Percentiles rank a stretch among this genome's conserved stretches.
Conservation (phyloP, 2,797 vertebrate genomes). For the Stomatorhinus walkeri region DNA sequence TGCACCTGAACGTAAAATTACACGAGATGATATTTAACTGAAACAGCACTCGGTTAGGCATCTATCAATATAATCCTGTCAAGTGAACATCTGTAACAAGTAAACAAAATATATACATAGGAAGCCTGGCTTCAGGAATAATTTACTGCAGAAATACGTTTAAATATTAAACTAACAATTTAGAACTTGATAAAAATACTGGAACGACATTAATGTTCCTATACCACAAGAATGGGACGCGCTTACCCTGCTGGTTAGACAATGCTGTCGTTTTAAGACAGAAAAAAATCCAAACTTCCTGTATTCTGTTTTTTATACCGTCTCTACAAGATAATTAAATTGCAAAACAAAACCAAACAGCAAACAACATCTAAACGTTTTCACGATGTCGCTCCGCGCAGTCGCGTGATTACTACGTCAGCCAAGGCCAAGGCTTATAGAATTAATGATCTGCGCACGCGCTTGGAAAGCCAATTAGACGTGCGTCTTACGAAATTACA, state of each 20-base stretch:
- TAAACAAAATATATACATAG: not conserved
- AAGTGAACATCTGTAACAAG: not conserved
- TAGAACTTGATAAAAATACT: not conserved
- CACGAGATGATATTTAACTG: not conserved
- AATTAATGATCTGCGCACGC: not conserved
- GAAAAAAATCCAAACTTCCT: not conserved
- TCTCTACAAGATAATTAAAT: not conserved
- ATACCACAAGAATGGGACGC: not conserved
- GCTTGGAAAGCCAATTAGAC: not conserved
- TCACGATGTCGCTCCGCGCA: not conserved
- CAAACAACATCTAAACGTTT: not conserved
- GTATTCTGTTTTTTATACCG: not conserved
- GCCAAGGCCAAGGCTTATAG: not conserved
- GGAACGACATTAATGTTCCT: not conserved
- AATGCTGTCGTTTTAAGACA: not conserved
- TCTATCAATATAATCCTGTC: not conserved
- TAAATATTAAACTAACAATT: not conserved
- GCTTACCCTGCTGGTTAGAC: slow-evolving; percentile 38
- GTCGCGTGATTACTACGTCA: slow-evolving; percentile 51
- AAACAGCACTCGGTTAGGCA: not conserved
- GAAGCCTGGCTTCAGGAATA: not conserved
- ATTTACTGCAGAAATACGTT: not conserved
- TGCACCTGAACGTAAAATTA: not conserved
- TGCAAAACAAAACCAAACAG: not conserved
- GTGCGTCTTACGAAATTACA: not conserved